phyloP scores from a whole-genome alignment of 2,888 invertebrate genomes.

The Lepas anatifera region DNA sequence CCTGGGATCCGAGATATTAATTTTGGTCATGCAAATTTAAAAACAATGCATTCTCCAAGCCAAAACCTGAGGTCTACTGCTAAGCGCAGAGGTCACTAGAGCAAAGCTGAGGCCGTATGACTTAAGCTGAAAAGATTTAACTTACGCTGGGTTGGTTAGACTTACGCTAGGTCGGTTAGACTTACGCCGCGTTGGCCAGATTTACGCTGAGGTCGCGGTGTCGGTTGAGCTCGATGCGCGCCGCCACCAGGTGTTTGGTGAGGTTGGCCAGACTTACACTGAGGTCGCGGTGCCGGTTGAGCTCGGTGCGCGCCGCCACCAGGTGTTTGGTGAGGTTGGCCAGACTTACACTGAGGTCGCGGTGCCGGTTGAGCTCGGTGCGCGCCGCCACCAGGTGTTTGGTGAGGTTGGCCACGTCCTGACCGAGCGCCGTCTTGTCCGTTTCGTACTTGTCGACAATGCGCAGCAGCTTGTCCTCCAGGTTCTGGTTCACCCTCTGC shows the following conservation, averaged over 20 bases:
- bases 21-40: too few species aligned
- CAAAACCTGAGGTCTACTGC: too few species aligned
- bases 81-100: too few species aligned
- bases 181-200: too few species aligned
- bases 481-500: constrained; percentile 84
- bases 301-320: constrained; percentile 30
- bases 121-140: too few species aligned
- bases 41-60: too few species aligned
- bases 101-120: too few species aligned
- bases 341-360: constrained; percentile 31
- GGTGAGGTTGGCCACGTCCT: constrained; percentile 66
- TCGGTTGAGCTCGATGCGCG: constrained; percentile 20
- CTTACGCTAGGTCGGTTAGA: too few species aligned
- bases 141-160: too few species aligned
- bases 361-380: neutral
- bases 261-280: constrained; percentile 50
- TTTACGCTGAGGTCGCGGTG: neutral
- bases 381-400: constrained; percentile 35
- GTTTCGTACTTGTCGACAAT: constrained; percentile 84
- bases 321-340: constrained; percentile 49
- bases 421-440: constrained; percentile 72
- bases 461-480: constrained; percentile 85
- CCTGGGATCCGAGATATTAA: too few species aligned
- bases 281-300: neutral
- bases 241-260: constrained; percentile 35